Evolutionary conservation across 2,888 invertebrate genomes (phyloP).

Genomic region (Xestobium rufovillosum): DNA sequence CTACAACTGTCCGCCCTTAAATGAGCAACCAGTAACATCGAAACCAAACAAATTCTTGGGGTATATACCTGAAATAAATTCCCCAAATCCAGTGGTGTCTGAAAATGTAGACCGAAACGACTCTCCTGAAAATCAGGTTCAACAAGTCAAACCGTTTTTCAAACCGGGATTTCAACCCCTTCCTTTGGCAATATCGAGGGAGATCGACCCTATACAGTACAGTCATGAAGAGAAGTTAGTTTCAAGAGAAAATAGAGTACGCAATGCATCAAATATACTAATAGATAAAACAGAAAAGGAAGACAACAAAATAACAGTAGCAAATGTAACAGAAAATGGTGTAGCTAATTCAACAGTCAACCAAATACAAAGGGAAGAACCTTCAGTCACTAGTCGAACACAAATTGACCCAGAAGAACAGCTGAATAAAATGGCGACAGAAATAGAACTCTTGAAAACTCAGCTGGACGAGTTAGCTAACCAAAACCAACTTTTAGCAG

Average conservation of each 20-base stretch:
- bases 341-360: background rate
- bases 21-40: slow-evolving; percentile 38
- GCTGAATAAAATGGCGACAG: slow-evolving; percentile 37
- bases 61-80: slow-evolving; percentile 31
- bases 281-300: slow-evolving; percentile 12
- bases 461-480: slow-evolving; percentile 36
- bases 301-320: slow-evolving; percentile 7
- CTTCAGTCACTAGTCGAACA: slow-evolving; percentile 4
- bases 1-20: slow-evolving; percentile 39
- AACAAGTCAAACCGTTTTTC: background rate
- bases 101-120: slow-evolving; percentile 4
- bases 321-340: slow-evolving; percentile 11
- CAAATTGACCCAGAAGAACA: slow-evolving; percentile 31
- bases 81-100: slow-evolving; percentile 16
- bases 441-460: slow-evolving; percentile 37
- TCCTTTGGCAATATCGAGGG: background rate
- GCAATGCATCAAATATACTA: background rate
- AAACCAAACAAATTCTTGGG: slow-evolving; percentile 38
- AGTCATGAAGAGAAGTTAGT: background rate
- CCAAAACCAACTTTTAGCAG: slow-evolving; percentile 28
- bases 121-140: slow-evolving; percentile 11
- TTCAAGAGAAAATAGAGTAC: background rate
- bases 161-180: background rate
- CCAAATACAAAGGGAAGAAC: background rate
- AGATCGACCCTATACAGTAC: background rate